These are phyloP conservation scores for Calliopum simillimum DNA, from an alignment of 2,888 invertebrate genomes.

Conservation along the genomic window DNA sequence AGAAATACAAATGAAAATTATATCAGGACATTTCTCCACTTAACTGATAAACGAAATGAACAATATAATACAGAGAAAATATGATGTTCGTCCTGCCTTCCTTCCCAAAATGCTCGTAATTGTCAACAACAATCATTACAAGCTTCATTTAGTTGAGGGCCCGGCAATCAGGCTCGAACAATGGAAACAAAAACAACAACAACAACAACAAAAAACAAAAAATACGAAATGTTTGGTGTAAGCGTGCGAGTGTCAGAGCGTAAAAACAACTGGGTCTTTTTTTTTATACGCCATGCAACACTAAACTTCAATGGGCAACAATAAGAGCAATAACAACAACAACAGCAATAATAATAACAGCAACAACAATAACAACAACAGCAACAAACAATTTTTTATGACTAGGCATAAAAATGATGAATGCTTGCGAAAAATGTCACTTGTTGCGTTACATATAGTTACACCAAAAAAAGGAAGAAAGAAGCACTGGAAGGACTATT, in stretches of 20 bases:
- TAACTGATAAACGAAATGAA: too few relatives aligned
- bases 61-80: too few relatives aligned
- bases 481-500: background rate
- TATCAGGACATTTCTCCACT: too few relatives aligned
- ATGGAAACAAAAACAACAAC: slow-evolving; percentile 22
- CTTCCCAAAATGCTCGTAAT: background rate
- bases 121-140: slow-evolving; percentile 20
- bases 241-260: slow-evolving; percentile 50
- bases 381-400: slow-evolving; percentile 26
- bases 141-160: slow-evolving; percentile 12
- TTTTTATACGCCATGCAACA: slow-evolving; percentile 55
- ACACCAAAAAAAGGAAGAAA: background rate
- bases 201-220: slow-evolving; percentile 12
- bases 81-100: background rate
- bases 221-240: slow-evolving; percentile 54
- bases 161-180: background rate
- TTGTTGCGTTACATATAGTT: slow-evolving; percentile 46
- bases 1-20: too few relatives aligned
- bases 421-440: slow-evolving; percentile 62
- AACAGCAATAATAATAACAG: slow-evolving; percentile 26
- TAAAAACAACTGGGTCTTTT: slow-evolving; percentile 50
- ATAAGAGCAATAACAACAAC: slow-evolving; percentile 18
- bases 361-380: slow-evolving; percentile 37
- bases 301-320: slow-evolving; percentile 42
- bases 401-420: slow-evolving; percentile 59